Base-by-base conservation (phyloP, 2,113 vertebrate species). In the Telmatochromis brachygnathus region DNA sequence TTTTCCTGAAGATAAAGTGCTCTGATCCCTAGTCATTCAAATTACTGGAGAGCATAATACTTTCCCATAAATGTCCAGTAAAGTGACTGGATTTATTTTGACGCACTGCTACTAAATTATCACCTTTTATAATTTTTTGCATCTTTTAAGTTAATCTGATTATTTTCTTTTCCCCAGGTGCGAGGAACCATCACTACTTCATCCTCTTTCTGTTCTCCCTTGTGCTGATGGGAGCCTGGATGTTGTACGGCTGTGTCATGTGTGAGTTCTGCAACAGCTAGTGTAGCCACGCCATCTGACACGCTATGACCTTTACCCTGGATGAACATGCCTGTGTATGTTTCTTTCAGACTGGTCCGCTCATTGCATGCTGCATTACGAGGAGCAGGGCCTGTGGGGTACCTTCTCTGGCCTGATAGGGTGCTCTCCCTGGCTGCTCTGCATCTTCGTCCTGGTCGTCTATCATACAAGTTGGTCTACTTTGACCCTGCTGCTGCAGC, bases 171-270 rank as follows among this genome's bases (percentile, higher is more conserved):
- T 62, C 33, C 13, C 7, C 83, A 99, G 98, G 98, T 80, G 92
- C 97, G 75, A 97, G 98, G 91, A 99, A 99, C 93, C 98, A 99
- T 91, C 94, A 89, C 81, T 98, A 96, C 94, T 99, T 97, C 86
- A 68, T 99, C 6, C 91, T 97, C 49, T 98, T 99, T 79, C 95
- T 99, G 58, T 21, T 95, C 55, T 97, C 97, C 54, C 91, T 99
- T 10, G 45, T 88, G 1, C 1, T 97, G 49, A 94, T 97, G n/a
- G 91, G 97, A 86, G 84, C 83, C 82, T 98, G 97, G 97, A 96
- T 98, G 94, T 94, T 98, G 33, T 97, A 97, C 86, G 97, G 96
- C 79, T 96, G 96, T 87, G 79, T 98, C 19, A 26, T 90, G 45
- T 98, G 99, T 99, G 97, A 96, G 99, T 98, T n/a, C 15, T 15